Percentiles rank a stretch among this genome's conserved stretches.
phyloP scores from a whole-genome alignment of 2,888 invertebrate species.

The Candidula unifasciata region DNA sequence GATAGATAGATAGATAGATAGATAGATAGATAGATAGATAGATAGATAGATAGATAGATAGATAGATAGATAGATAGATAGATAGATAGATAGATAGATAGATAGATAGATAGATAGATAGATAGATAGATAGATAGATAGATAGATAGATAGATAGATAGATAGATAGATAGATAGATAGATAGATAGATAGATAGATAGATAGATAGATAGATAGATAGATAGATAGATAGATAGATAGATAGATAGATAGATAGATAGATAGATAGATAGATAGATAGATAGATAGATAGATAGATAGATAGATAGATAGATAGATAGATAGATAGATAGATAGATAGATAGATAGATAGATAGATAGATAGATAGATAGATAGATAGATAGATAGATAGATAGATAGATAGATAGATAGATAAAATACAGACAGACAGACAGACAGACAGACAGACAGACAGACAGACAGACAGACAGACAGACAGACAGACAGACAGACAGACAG shows the following conservation, averaged over 20 bases:
- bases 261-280: background rate
- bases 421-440: background rate
- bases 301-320: conserved; percentile 33
- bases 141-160: too few relatives aligned
- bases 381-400: background rate
- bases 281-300: conserved; percentile 5
- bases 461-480: conserved; percentile 5
- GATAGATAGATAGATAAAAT: background rate
- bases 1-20: too few relatives aligned
- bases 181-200: too few relatives aligned
- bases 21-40: too few relatives aligned
- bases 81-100: too few relatives aligned
- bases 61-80: too few relatives aligned
- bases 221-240: too few relatives aligned
- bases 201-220: too few relatives aligned
- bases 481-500: background rate
- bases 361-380: conserved; percentile 15
- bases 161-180: too few relatives aligned
- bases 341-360: conserved; percentile 20
- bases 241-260: background rate
- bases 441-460: background rate
- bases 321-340: background rate
- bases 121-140: too few relatives aligned
- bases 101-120: too few relatives aligned
- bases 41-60: too few relatives aligned